phyloP scores from a whole-genome alignment of 2,113 vertebrate species.

The Phocoena phocoena region DNA sequence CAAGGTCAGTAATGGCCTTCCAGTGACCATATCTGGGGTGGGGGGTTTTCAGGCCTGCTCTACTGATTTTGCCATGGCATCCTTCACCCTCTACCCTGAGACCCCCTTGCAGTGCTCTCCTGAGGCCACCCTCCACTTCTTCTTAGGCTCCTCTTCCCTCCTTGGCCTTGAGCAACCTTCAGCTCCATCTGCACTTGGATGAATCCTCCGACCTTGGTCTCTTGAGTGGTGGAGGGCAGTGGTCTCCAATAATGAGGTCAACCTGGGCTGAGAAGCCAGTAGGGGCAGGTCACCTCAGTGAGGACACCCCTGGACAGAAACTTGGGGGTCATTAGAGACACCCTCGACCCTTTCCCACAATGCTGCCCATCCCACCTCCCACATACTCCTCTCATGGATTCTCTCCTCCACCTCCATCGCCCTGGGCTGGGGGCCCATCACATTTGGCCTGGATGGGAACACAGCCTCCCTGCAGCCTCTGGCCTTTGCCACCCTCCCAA shows the following conservation, averaged over 20 bases:
- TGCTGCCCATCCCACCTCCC: background rate
- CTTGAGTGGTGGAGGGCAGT: background rate
- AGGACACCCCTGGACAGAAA: background rate
- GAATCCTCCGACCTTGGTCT: background rate
- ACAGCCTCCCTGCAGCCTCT: background rate
- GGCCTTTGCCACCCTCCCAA: background rate
- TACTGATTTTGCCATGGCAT: background rate
- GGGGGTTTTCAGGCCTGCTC: background rate
- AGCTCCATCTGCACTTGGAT: background rate
- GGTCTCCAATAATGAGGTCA: background rate
- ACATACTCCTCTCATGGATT: rapidly evolving
- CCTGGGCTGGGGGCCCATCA: background rate
- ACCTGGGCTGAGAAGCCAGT: background rate
- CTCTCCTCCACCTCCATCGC: background rate
- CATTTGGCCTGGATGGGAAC: background rate
- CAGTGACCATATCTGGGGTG: background rate
- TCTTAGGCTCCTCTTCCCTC: background rate
- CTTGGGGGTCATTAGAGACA: background rate
- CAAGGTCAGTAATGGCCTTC: background rate
- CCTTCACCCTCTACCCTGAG: background rate
- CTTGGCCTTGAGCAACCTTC: background rate
- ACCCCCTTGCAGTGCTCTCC: background rate
- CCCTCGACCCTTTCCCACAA: background rate
- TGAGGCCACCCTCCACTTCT: background rate
- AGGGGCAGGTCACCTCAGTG: background rate